Conservation (phyloP, 2,888 invertebrate species). For the Polyommatus icarus region DNA sequence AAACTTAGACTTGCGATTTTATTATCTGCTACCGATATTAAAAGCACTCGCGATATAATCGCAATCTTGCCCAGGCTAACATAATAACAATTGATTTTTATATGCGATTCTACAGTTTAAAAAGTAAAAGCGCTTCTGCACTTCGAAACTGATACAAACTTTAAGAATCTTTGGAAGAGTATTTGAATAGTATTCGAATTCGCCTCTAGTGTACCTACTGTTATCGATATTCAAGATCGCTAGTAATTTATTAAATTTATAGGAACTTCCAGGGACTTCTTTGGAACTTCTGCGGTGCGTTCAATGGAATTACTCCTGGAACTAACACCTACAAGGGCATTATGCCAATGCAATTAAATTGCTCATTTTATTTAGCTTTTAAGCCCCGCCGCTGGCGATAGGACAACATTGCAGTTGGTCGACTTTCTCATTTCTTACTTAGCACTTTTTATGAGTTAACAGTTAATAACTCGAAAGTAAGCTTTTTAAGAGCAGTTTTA, state of each 20-base stretch:
- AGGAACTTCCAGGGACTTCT: constrained; percentile 16
- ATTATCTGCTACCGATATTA: background rate
- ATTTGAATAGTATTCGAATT: constrained; percentile 14
- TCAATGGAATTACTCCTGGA: background rate
- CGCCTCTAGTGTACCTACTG: background rate
- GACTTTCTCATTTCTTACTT: background rate
- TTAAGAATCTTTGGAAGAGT: constrained; percentile 1
- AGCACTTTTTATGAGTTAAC: background rate
- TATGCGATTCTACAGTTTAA: background rate
- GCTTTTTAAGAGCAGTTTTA: background rate
- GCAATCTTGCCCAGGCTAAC: background rate
- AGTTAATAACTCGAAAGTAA: background rate
- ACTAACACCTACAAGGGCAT: background rate
- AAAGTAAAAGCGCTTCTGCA: background rate
- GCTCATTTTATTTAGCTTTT: background rate
- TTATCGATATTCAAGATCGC: constrained; percentile 20
- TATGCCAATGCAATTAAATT: background rate
- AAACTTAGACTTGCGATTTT: too few relatives aligned
- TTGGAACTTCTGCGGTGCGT: constrained; percentile 13
- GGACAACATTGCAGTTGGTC: background rate
- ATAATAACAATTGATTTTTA: constrained; percentile 1
- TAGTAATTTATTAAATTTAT: constrained; percentile 26
- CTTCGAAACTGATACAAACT: background rate
- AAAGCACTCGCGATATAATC: background rate
- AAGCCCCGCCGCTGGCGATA: background rate